A percentile compares a stretch with the other conserved stretches of the same genome.
Conservation (phyloP, 53 echinoderm and acorn worm species). For the Pentamera pediparva region DNA sequence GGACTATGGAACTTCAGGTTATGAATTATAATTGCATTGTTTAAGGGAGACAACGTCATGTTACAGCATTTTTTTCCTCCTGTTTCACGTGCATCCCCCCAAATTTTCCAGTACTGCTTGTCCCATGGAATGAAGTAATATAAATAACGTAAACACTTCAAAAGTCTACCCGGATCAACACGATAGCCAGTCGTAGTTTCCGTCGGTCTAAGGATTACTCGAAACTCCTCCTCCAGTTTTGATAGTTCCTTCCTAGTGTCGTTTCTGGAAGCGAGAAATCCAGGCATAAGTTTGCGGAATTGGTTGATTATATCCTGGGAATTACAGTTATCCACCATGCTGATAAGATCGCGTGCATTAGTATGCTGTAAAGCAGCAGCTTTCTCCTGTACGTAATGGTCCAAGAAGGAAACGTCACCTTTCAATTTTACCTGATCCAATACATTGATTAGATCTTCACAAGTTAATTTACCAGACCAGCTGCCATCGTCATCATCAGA, state of each 20-base stretch:
- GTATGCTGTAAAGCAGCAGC: no score
- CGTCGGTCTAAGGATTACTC: background rate
- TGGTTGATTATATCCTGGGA: background rate
- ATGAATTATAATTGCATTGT: background rate
- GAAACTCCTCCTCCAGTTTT: conserved; percentile 18
- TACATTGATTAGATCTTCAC: no score
- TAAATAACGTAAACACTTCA: background rate
- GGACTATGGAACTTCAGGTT: background rate
- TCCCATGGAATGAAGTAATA: background rate
- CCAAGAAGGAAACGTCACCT: no score
- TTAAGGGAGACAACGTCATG: background rate
- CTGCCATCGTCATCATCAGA: no score
- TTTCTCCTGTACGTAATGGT: no score
- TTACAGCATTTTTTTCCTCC: background rate
- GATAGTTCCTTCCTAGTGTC: background rate
- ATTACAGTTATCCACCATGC: conserved; percentile 21
- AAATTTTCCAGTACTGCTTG: background rate
- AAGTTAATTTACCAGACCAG: no score
- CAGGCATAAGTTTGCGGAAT: conserved; percentile 2
- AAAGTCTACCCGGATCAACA: background rate
- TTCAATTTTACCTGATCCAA: no score
- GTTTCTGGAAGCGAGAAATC: background rate
- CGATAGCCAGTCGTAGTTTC: background rate
- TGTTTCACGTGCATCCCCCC: conserved; percentile 27
- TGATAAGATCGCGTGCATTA: conserved; percentile 20